Conservation (phyloP, 2,888 invertebrate species). For the Drosophila meridiana region DNA sequence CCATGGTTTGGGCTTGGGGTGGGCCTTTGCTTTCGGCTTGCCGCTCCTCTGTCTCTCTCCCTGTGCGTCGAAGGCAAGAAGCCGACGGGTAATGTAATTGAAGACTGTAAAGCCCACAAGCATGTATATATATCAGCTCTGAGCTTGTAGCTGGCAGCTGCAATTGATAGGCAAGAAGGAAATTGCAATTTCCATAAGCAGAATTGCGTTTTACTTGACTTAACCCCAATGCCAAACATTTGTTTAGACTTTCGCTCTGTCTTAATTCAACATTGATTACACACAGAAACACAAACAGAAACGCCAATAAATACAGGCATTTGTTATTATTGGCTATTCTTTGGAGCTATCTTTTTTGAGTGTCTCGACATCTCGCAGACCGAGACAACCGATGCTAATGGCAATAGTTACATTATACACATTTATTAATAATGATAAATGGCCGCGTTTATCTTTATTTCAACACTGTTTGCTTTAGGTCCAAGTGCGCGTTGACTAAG, state of each 20-base stretch:
- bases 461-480: conserved; percentile 25
- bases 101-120: conserved; percentile 23
- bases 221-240: conserved; percentile 33
- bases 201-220: conserved; percentile 56
- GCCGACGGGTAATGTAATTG: conserved; percentile 44
- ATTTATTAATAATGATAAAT: conserved; percentile 66
- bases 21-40: conserved; percentile 29
- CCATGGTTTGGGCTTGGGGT: conserved; percentile 46
- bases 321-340: conserved; percentile 21
- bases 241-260: conserved; percentile 21
- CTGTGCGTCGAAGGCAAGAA: not conserved
- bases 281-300: conserved; percentile 1
- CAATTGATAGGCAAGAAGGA: conserved; percentile 43
- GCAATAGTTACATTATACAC: conserved; percentile 34
- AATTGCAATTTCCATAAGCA: conserved; percentile 67
- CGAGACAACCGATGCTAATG: conserved; percentile 12
- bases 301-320: conserved; percentile 2
- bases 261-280: conserved; percentile 41
- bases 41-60: conserved; percentile 5
- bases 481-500: conserved; percentile 6
- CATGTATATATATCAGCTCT: conserved; percentile 21
- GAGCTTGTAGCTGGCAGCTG: conserved; percentile 10
- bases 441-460: conserved; percentile 38
- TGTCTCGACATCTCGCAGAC: conserved; percentile 2
- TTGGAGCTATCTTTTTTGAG: not conserved